These are phyloP conservation scores for Elgaria multicarinata DNA, from an alignment of 2,113 vertebrate species.

Conservation along the genomic window DNA sequence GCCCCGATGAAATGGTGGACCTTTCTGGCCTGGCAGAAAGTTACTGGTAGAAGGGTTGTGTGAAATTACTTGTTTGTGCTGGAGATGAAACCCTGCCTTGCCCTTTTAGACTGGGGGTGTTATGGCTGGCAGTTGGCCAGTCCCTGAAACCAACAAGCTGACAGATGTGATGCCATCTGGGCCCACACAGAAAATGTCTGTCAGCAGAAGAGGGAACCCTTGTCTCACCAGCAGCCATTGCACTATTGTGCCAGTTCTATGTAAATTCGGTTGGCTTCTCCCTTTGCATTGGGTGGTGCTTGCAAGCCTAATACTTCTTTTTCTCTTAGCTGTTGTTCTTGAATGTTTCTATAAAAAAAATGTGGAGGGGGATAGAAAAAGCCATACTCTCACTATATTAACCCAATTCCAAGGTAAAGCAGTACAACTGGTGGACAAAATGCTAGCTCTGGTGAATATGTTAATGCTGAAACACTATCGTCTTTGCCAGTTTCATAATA, in stretches of 20 bases:
- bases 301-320: too few species aligned
- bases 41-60: background rate
- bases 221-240: background rate
- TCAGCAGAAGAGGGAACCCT: background rate
- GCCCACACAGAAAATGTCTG: background rate
- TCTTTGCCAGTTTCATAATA: background rate
- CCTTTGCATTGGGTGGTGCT: background rate
- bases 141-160: background rate
- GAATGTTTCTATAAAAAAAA: background rate
- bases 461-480: background rate
- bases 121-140: background rate
- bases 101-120: background rate
- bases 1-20: background rate
- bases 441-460: too few species aligned
- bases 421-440: background rate
- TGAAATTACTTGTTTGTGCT: background rate
- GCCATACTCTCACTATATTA: background rate
- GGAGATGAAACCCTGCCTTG: background rate
- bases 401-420: background rate
- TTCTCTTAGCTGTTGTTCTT: background rate
- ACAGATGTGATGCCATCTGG: constrained; percentile 3
- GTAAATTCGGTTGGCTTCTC: background rate
- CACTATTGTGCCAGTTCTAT: background rate
- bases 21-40: background rate
- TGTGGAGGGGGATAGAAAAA: too few species aligned